Base-by-base conservation (phyloP, 2,888 invertebrate species). In the Pristionchus japonicus region DNA sequence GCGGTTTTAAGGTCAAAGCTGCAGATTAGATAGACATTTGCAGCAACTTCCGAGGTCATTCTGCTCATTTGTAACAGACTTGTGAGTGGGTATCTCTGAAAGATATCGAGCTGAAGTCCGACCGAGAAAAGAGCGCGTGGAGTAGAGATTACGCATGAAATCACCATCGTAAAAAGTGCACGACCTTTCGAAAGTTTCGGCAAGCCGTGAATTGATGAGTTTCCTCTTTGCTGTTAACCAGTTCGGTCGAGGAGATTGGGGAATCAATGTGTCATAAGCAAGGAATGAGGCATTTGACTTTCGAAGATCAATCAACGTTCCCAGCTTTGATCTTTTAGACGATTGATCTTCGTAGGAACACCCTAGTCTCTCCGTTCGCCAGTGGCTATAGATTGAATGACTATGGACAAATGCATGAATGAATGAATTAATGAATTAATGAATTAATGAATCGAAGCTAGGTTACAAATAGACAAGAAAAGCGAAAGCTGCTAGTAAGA, bases 121-220 rank as follows among this genome's bases (percentile, higher is more conserved):
- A 11, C 43, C 31, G 64, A 67, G 34, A 67, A n/a, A n/a, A n/a
- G 64, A 27, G 27, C 31, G 31, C 11, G 64, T 6, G n/a, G 13
- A 77, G 23, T 7, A 0, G 20, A 77, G 40, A 40, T 40, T 23
- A 27, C 34, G 3, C 34, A 67, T 37, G 70, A 31, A 31, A 70
- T 70, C 70, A 20, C 37, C 37, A 15, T 34, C 67, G 31, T 34
- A 67, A 67, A 40, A 23, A 20, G 37, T 70, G 70, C 70, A 7
- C 37, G 64, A 67, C 64, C 34, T 67, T 67, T 34, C 15, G 34
- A 3, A 4, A 77, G 47, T 77, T 77, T 47, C 27, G 1, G 40
- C 77, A 43, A 77, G n/a, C 47, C 57, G 40, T 6, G 43, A 77
- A 77, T 77, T 77, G 77, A 77, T 77, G 77, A 77, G 77, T 77